Conservation (phyloP, 2,888 invertebrate species). For the Idaea dimidiata region DNA sequence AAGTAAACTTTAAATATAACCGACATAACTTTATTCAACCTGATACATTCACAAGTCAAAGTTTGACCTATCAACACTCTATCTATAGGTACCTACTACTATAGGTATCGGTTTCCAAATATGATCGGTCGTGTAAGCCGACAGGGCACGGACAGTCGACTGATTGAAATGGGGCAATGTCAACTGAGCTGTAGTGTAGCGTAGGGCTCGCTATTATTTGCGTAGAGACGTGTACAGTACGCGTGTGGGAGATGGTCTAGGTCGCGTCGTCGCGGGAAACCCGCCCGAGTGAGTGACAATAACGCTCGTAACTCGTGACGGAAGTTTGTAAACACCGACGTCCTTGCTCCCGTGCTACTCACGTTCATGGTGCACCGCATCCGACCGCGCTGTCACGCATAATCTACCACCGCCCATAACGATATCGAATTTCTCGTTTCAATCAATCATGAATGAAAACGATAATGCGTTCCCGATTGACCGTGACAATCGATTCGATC, state of each 20-base stretch:
- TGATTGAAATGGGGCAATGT: conserved; percentile 69
- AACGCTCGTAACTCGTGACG: conserved; percentile 66
- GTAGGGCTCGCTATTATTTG: conserved; percentile 75
- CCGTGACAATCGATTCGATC: conserved; percentile 56
- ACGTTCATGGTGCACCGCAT: conserved; percentile 45
- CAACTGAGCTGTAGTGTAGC: conserved; percentile 45
- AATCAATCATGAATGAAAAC: conserved; percentile 60
- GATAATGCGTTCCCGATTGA: conserved; percentile 55
- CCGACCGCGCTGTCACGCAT: conserved; percentile 53
- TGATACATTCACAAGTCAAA: too few species aligned
- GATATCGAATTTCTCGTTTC: conserved; percentile 56
- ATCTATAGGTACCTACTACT: conserved; percentile 14
- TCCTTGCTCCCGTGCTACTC: conserved; percentile 67
- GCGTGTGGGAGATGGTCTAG: conserved; percentile 12
- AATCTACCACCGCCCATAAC: conserved; percentile 43
- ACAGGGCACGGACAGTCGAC: conserved; percentile 41
- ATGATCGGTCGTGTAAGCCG: not conserved
- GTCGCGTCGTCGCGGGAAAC: conserved; percentile 30
- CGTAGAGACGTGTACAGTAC: conserved; percentile 69
- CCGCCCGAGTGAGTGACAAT: conserved; percentile 60
- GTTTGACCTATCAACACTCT: conserved; percentile 3
- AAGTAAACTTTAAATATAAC: too few species aligned
- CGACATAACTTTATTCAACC: not conserved
- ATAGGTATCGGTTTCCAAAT: not conserved
- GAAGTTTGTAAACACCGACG: conserved; percentile 77